These are phyloP conservation scores for Yoshiicerus persimilis DNA, from an alignment of 1,140 invertebrate species.

Conservation along the genomic window DNA sequence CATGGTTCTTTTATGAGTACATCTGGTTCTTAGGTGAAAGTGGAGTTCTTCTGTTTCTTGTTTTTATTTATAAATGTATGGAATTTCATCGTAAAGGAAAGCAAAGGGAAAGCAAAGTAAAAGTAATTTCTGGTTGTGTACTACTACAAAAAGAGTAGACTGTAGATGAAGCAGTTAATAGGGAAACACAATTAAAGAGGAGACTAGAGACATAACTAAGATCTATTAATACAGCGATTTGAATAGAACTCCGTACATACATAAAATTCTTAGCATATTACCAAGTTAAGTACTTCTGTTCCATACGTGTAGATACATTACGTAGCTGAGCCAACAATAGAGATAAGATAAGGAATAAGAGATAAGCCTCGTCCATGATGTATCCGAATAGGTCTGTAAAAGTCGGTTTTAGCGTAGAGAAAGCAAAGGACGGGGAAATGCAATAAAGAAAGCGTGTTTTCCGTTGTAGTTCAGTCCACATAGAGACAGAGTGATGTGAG, in stretches of 20 bases:
- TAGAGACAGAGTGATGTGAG: background rate
- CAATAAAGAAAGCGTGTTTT: background rate
- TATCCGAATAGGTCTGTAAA: background rate
- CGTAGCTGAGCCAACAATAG: background rate
- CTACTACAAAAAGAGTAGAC: background rate
- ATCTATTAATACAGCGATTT: background rate
- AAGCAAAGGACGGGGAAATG: background rate
- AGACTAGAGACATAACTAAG: background rate
- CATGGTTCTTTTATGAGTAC: background rate
- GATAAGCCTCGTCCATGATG: background rate
- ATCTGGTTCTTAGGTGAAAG: background rate
- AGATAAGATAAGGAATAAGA: background rate
- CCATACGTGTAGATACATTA: background rate
- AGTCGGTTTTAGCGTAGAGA: background rate
- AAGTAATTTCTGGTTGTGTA: background rate
- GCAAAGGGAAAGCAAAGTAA: background rate
- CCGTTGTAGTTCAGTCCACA: background rate
- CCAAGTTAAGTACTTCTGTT: background rate
- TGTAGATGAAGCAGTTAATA: slow-evolving; percentile 2
- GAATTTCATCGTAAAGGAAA: background rate
- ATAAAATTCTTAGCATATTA: background rate
- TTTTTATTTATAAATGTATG: background rate
- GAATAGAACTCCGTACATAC: background rate
- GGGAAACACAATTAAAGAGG: background rate
- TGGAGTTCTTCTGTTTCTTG: background rate